These are phyloP conservation scores for Ceuthmochares aereus DNA, from an alignment of 2,113 vertebrate genomes.

Conservation along the genomic window DNA sequence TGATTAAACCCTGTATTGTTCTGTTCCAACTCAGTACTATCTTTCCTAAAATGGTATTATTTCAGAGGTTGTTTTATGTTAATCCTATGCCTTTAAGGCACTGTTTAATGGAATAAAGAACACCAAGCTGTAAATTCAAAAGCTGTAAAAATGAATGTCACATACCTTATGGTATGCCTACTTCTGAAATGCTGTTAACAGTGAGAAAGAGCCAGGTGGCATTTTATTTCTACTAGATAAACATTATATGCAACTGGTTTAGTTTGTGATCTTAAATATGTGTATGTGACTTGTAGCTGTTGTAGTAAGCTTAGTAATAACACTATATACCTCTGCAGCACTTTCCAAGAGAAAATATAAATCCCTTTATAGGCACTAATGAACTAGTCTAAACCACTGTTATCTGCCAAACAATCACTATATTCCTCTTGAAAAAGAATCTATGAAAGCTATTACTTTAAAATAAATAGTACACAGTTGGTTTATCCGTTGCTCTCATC, in stretches of 20 bases:
- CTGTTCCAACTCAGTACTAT: not conserved
- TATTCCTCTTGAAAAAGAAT: not conserved
- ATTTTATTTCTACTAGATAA: constrained; percentile 7
- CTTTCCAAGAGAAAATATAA: not conserved
- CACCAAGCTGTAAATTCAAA: not conserved
- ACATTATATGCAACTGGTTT: not conserved
- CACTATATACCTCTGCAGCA: not conserved
- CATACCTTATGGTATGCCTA: not conserved
- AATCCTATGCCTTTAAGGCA: not conserved
- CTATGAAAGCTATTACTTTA: not conserved
- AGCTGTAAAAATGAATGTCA: not conserved
- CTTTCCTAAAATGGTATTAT: not conserved
- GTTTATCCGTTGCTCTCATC: not conserved
- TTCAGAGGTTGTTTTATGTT: not conserved
- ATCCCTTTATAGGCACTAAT: not conserved
- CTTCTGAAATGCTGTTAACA: not conserved
- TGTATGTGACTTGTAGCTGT: not conserved
- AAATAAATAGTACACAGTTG: not conserved
- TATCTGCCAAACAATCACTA: not conserved
- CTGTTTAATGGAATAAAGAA: not conserved
- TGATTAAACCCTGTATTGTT: not conserved
- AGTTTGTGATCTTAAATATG: not conserved
- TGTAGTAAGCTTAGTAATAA: not conserved
- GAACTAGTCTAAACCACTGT: not conserved
- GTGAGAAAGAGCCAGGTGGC: not conserved